Percentiles rank a stretch among this genome's conserved stretches.
Evolutionary conservation across 2,888 invertebrate species (phyloP).

Genomic region (Cerceris ruficornis): DNA sequence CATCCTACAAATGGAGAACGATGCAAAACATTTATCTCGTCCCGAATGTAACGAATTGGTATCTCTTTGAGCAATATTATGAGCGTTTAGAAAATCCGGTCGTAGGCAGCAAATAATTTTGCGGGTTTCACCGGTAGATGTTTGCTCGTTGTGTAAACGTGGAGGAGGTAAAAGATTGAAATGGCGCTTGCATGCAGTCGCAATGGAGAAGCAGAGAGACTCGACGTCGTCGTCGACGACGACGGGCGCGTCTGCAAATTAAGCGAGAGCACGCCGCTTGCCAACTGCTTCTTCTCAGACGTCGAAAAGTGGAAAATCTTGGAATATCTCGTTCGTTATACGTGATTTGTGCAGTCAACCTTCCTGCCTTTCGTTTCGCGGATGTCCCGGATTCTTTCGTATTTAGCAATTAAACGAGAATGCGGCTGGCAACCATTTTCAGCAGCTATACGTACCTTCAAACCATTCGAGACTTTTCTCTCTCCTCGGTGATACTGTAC

Average conservation of each 20-base stretch:
- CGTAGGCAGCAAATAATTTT: not conserved
- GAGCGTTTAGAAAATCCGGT: not conserved
- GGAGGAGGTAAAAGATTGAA: not conserved
- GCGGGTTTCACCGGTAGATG: not conserved
- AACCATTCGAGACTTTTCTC: slow-evolving; percentile 15
- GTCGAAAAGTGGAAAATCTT: slow-evolving; percentile 57
- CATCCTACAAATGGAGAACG: too few species aligned
- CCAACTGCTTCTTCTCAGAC: slow-evolving; percentile 43
- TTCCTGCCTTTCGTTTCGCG: slow-evolving; percentile 26
- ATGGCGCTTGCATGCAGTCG: slow-evolving; percentile 9
- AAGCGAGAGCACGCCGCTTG: slow-evolving; percentile 44
- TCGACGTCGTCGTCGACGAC: slow-evolving; percentile 10
- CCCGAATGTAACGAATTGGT: too few species aligned
- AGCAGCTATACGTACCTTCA: slow-evolving; percentile 8
- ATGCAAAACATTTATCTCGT: too few species aligned
- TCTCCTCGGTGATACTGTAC: not conserved
- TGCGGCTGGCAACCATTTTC: slow-evolving; percentile 26
- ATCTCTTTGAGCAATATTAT: not conserved
- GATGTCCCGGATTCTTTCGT: slow-evolving; percentile 51
- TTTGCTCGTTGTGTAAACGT: slow-evolving; percentile 10
- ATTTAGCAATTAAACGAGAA: slow-evolving; percentile 56
- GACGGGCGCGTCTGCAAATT: slow-evolving; percentile 49
- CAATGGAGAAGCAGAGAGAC: slow-evolving; percentile 9
- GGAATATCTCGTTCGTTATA: slow-evolving; percentile 58
- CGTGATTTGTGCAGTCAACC: slow-evolving; percentile 44